A percentile compares a stretch with the other conserved stretches of the same genome.
Evolutionary conservation across 2,888 invertebrate genomes (phyloP).

Genomic region (Drosophila borealis): DNA sequence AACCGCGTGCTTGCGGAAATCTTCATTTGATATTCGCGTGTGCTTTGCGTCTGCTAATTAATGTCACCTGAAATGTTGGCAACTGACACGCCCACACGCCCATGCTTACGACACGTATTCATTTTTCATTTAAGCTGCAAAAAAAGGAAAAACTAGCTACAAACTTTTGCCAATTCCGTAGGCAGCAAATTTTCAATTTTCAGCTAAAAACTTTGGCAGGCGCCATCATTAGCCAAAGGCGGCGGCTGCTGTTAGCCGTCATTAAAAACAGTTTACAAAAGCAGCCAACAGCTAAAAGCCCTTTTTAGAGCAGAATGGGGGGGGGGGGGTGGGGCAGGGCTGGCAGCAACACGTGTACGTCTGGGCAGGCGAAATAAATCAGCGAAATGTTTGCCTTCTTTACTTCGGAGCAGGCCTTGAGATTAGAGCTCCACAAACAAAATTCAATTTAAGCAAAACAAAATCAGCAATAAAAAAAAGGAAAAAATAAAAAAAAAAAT

Average conservation of each 20-base stretch:
- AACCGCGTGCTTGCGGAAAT: constrained; percentile 58
- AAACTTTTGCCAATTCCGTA: constrained; percentile 44
- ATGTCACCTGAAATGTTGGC: constrained; percentile 34
- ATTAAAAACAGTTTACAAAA: constrained; percentile 70
- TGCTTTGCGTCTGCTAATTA: constrained; percentile 46
- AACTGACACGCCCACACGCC: background rate
- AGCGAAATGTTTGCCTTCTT: constrained; percentile 2
- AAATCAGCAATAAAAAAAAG: constrained; percentile 1
- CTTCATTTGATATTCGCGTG: constrained; percentile 49
- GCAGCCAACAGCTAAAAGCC: constrained; percentile 25
- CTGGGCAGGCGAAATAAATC: background rate
- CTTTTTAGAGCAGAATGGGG: constrained; percentile 24
- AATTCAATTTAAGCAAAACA: background rate
- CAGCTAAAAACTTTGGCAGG: constrained; percentile 26
- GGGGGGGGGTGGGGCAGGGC: background rate
- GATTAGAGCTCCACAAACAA: background rate
- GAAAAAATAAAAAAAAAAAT: background rate
- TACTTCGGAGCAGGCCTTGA: constrained; percentile 7
- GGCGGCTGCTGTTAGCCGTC: constrained; percentile 55
- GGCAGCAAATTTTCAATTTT: constrained; percentile 50
- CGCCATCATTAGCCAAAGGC: constrained; percentile 40
- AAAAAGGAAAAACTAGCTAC: constrained; percentile 26
- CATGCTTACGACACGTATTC: constrained; percentile 28
- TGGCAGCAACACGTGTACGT: constrained; percentile 11
- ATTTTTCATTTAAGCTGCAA: constrained; percentile 28